These are phyloP conservation scores for Clostera curtula DNA, from an alignment of 2,888 invertebrate species.

Conservation along the genomic window DNA sequence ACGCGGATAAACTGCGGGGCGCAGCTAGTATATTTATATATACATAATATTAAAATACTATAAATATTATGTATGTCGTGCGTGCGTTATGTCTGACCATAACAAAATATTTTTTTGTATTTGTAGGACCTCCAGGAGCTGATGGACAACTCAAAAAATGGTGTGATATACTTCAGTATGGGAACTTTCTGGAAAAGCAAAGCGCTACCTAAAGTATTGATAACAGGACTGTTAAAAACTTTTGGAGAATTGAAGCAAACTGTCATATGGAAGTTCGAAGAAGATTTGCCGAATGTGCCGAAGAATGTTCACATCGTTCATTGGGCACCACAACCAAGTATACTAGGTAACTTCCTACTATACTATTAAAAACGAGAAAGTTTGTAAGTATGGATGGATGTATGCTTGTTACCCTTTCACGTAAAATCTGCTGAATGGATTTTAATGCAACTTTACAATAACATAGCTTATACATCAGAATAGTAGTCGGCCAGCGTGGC, in stretches of 20 bases:
- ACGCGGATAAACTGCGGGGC: too few species aligned
- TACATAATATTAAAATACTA: too few species aligned
- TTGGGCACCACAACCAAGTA: conserved; percentile 55
- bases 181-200: conserved; percentile 41
- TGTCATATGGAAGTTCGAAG: conserved; percentile 56
- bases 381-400: too few species aligned
- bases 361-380: too few species aligned
- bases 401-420: too few species aligned
- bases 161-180: conserved; percentile 53
- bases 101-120: neutral
- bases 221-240: conserved; percentile 29
- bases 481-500: too few species aligned
- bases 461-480: too few species aligned
- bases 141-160: conserved; percentile 40
- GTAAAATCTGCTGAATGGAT: too few species aligned
- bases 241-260: conserved; percentile 44
- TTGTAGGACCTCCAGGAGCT: conserved; percentile 49
- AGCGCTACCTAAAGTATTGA: conserved; percentile 32
- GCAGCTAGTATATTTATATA: too few species aligned
- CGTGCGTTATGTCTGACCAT: too few species aligned
- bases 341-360: conserved; percentile 38
- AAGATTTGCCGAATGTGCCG: conserved; percentile 32
- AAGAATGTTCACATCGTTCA: conserved; percentile 44
- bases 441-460: too few species aligned
- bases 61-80: too few species aligned